Evolutionary conservation across 2,113 vertebrate species (phyloP), one percentile per base, ranked within the genome.

Genomic region (Notarius quadriscutis): DNA sequence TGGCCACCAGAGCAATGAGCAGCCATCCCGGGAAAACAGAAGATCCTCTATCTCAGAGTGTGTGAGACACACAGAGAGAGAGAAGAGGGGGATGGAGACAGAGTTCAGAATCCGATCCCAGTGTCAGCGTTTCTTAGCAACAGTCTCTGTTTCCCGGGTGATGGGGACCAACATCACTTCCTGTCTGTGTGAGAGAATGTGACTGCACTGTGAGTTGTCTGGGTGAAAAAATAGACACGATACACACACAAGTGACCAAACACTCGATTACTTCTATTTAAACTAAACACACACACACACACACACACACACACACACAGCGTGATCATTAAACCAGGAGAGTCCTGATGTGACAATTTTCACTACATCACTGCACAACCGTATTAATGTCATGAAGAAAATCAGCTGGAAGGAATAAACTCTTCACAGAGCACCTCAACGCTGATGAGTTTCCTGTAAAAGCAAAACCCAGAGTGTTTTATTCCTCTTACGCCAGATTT

Each of bases 71-170:
- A 71, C 34, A 87, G 67, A 50, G 55, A 57, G 34, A 84, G 67
- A 60, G 62, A 65, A 14, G n/a, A 60, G 88, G 86, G 90, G 87
- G 88, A 90, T 65, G 84, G 80, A 77, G 62, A 81, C 81, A 86
- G 91, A 92, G 89, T 93, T 92, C 90, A 88, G 91, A 94, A 94
- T 94, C 94, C 94, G 92, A 95, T 93, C 93, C 93, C 92, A 93
- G 94, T 96, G 95, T 96, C 94, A 93, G 74, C 62, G 95, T 96
- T 91, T 93, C 95, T 93, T 94, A 95, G 95, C 95, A 96, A 96
- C 95, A 92, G 92, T 91, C 93, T 94, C 94, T 34, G 90, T 95
- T 94, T 94, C 94, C 94, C 93, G 91, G 94, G 95, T 94, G 95
- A 96, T 93, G 86, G 91, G 90, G 91, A 91, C 90, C 92, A 92